Evolutionary conservation across 2,888 invertebrate species (phyloP).

Genomic region (Drosophila buzzatii): DNA sequence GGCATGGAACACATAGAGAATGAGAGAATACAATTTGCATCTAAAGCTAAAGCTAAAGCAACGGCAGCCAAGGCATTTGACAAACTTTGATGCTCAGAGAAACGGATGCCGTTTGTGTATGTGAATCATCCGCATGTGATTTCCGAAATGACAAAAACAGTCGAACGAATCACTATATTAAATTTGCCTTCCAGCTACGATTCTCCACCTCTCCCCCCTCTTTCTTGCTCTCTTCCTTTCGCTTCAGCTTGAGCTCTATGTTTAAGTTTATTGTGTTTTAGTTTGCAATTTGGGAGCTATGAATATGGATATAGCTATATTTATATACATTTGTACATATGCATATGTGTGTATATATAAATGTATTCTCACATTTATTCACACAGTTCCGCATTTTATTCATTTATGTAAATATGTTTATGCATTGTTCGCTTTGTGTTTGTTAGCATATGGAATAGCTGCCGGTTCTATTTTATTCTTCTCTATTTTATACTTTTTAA

Average conservation of each 20-base stretch:
- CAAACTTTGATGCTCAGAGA: constrained; percentile 42
- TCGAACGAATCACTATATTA: constrained; percentile 30
- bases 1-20: neutral
- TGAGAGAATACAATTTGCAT: constrained; percentile 57
- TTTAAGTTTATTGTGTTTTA: constrained; percentile 25
- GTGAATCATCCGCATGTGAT: constrained; percentile 67
- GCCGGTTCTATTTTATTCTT: constrained; percentile 26
- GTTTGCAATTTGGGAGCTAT: constrained; percentile 56
- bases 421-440: constrained; percentile 51
- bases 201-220: neutral
- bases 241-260: neutral
- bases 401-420: constrained; percentile 59
- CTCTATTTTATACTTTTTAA: constrained; percentile 10
- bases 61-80: constrained; percentile 31
- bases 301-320: constrained; percentile 42
- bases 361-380: constrained; percentile 20
- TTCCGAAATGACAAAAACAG: constrained; percentile 64
- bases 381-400: constrained; percentile 48
- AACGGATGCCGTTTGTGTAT: constrained; percentile 37
- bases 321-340: constrained; percentile 22
- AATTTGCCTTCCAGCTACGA: constrained; percentile 38
- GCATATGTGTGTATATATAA: constrained; percentile 13
- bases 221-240: neutral
- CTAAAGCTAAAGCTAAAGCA: constrained; percentile 48
- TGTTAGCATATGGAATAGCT: constrained; percentile 53